Percentiles rank a stretch among this genome's conserved stretches.
Evolutionary conservation across 2,888 invertebrate species (phyloP).

Genomic region (Cactoblastis cactorum): DNA sequence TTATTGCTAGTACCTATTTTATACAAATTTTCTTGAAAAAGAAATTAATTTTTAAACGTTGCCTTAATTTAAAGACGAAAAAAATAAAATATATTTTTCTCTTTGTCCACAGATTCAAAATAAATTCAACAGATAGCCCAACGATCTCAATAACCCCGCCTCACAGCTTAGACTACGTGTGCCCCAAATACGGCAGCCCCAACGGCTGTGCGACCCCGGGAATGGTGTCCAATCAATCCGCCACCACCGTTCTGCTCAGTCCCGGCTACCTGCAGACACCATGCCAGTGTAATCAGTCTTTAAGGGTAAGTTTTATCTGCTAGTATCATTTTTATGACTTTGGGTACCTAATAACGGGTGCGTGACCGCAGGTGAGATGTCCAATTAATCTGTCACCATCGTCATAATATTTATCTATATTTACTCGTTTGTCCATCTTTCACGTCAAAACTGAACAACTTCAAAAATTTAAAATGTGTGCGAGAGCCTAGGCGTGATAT

Average conservation of each 20-base stretch:
- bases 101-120: constrained; percentile 51
- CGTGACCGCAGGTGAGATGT: too few relatives aligned
- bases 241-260: constrained; percentile 65
- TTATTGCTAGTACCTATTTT: too few relatives aligned
- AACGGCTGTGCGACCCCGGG: constrained; percentile 70
- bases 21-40: too few relatives aligned
- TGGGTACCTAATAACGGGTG: too few relatives aligned
- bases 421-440: too few relatives aligned
- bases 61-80: background rate
- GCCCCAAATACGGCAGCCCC: constrained; percentile 59
- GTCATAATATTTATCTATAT: too few relatives aligned
- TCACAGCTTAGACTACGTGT: constrained; percentile 68
- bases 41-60: too few relatives aligned
- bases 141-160: constrained; percentile 69
- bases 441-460: too few relatives aligned
- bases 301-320: constrained; percentile 52
- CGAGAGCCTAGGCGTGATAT: too few relatives aligned
- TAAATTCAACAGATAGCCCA: constrained; percentile 67
- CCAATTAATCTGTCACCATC: too few relatives aligned
- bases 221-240: constrained; percentile 59
- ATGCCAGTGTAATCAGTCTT: constrained; percentile 72
- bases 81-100: background rate
- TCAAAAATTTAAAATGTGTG: too few relatives aligned
- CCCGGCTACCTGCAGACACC: constrained; percentile 66
- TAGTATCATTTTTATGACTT: background rate